Evolutionary conservation across 2,888 invertebrate genomes (phyloP), one percentile per base, ranked within the genome.

Genomic region (Oeneis ivallda): DNA sequence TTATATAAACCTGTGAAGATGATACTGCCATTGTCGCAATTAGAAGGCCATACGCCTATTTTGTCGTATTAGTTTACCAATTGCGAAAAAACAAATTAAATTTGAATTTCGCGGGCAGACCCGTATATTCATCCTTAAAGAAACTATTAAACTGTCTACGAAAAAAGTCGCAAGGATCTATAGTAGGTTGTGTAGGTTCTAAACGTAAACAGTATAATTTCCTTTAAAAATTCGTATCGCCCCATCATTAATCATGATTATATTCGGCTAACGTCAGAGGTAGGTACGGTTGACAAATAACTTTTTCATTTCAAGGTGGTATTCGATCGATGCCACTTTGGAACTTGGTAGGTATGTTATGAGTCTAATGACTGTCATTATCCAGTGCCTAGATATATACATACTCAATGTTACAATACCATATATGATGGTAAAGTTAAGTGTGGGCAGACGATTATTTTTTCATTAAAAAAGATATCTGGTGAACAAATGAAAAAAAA

Each of bases 281-380:
- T 26, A 26, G 26, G 26, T 26, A 26, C 26, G 26, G 50, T 61
- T 19, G 61, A 61, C 50, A 61, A 61, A 52, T 43, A 50, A 60
- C 50, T 37, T 50, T 59, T 52, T 52, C 10, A 39, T 61, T 50
- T 50, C 61, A 61, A 61, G 61, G 61, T 60, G 60, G 49, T 39
- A 37, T 26, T 52, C 61, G 50, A 61, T 61, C 61, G 61, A 61
- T 61, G 41, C 37, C 61, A 50, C 61, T 52, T 37, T 41, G 61
- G 61, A 34, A 54, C 52, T 50, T 19, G 15, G 34, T 26, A 50
- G 15, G 34, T 26, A 50, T 4, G 6, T 17, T 50, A 43, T 11
- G 10, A 4, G 19, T 10, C 19, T 74, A 75, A 75, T 75, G 64
- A 73, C 72, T 61, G 73, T 71, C 69, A 72, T 76, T 75, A 74